These are phyloP conservation scores for Machaerirhynchus nigripectus DNA, from an alignment of 2,113 vertebrate genomes.

Conservation along the genomic window DNA sequence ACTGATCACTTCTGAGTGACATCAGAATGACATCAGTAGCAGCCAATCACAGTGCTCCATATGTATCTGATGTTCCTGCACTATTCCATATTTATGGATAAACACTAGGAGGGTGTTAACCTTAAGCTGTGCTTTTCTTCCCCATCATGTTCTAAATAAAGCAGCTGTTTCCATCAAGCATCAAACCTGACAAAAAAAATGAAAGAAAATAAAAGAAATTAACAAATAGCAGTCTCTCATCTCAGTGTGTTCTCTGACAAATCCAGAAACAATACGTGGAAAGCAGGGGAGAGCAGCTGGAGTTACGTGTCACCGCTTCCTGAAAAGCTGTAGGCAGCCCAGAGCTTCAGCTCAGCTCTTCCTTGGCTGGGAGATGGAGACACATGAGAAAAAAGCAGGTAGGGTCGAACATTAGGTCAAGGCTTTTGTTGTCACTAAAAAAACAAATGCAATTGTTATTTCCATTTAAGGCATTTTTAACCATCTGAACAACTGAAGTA, in stretches of 20 bases:
- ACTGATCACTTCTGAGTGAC: constrained; percentile 28
- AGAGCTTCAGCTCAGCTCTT: background rate
- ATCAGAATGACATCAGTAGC: constrained; percentile 64
- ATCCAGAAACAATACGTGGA: constrained; percentile 69
- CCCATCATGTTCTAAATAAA: constrained; percentile 71
- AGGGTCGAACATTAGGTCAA: constrained; percentile 41
- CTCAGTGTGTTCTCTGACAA: constrained; percentile 53
- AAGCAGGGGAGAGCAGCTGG: constrained; percentile 42
- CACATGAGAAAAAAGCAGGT: background rate
- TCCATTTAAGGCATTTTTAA: background rate
- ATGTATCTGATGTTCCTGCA: constrained; percentile 59
- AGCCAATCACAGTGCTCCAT: constrained; percentile 60
- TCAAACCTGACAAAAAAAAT: background rate
- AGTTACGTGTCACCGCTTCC: constrained; percentile 25
- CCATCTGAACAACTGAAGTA: background rate
- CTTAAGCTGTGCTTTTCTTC: constrained; percentile 57
- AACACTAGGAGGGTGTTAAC: constrained; percentile 70
- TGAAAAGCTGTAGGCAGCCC: constrained; percentile 30
- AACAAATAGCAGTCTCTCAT: background rate
- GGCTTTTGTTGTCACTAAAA: constrained; percentile 66
- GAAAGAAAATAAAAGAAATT: background rate
- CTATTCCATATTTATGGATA: constrained; percentile 68
- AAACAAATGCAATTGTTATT: constrained; percentile 58
- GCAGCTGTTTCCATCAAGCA: constrained; percentile 60
- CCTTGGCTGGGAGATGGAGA: background rate